Evolutionary conservation across 2,888 invertebrate genomes (phyloP), one percentile per base, ranked within the genome.

Genomic region (Latrodectus hesperus): DNA sequence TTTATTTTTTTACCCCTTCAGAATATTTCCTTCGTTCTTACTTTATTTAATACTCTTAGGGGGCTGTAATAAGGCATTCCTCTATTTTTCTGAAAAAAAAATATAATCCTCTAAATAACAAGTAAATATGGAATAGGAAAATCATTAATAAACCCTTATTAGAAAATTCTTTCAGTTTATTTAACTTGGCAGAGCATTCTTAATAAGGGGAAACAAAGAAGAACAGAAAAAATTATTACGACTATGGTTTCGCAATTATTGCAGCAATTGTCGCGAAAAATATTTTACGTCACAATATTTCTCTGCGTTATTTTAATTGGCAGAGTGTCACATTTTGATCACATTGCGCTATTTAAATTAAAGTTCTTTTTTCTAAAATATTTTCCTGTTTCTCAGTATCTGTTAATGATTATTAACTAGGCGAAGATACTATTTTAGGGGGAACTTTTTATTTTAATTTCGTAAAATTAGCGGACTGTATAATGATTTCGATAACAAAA

Each of bases 101-200:
- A 17, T 26, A 49, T 10, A 73, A 65, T 87, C 81, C 81, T 72
- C 86, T 81, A 87, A 87, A 87, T 87, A 81, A 87, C 86, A 76
- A 87, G 81, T 87, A 76, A 87, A 87, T 87, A 87, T 87, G 76
- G 86, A 87, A 81, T 77, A 71, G 81, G 52, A 67, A 81, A 81
- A 77, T 87, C 81, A 81, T 81, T 87, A 81, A 77, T 87, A 81
- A 87, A 82, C 75, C 76, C 81, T 81, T 81, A 87, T 81, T 81
- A 81, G 81, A 55, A 64, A 64, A n/a, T 53, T 49, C 73, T 49
- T 73, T 70, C 16, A n/a, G 26, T 53, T 73, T 81, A 49, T 67
- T 81, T 81, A 81, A 64, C 65, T 81, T 67, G 82, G 38, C 75
- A 60, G 74, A 75, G 55, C 67, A 65, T 65, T 65, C 49, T n/a